phyloP scores from a whole-genome alignment of 2,797 vertebrate species.

The Hippoglossus hippoglossus region DNA sequence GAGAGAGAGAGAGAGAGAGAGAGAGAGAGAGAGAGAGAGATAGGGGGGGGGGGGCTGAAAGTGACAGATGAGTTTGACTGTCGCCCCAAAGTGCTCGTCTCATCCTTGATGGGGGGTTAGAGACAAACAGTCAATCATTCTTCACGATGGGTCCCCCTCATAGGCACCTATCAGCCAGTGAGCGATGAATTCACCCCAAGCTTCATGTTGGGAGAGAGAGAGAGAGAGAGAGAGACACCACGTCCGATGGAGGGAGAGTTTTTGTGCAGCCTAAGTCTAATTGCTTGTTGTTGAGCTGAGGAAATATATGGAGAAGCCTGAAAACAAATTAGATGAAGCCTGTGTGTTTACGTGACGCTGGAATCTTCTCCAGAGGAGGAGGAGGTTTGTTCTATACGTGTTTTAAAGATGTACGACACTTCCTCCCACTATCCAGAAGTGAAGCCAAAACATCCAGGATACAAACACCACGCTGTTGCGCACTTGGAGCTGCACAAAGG shows the following conservation, averaged over 20 bases:
- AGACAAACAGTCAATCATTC: slow-evolving; percentile 62
- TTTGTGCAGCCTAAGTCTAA: slow-evolving; percentile 25
- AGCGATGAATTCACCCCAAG: slow-evolving; percentile 36
- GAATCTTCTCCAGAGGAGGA: slow-evolving; percentile 17
- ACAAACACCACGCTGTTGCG: too few relatives aligned
- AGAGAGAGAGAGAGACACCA: slow-evolving; percentile 19
- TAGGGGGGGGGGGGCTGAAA: slow-evolving; percentile 3
- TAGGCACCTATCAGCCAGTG: slow-evolving; percentile 29
- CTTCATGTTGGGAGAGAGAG: slow-evolving; percentile 12
- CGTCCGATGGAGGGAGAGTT: slow-evolving; percentile 2
- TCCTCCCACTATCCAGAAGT: too few relatives aligned
- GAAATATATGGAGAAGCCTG: slow-evolving; percentile 17
- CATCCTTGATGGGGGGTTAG: slow-evolving; percentile 40
- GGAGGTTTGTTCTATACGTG: background rate
- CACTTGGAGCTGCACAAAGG: too few relatives aligned
- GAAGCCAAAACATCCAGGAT: too few relatives aligned
- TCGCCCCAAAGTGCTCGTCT: slow-evolving; percentile 45
- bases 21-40: background rate
- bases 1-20: slow-evolving; percentile 9
- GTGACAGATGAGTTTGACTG: slow-evolving; percentile 56
- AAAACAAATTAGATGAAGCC: slow-evolving; percentile 17
- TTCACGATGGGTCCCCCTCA: slow-evolving; percentile 12
- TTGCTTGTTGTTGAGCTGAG: slow-evolving; percentile 14
- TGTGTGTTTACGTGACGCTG: slow-evolving; percentile 1
- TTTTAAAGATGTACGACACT: too few relatives aligned